Evolutionary conservation across 2,797 vertebrate genomes (phyloP), one percentile per base, ranked within the genome.

Genomic region (Ctenopoma multispine): DNA sequence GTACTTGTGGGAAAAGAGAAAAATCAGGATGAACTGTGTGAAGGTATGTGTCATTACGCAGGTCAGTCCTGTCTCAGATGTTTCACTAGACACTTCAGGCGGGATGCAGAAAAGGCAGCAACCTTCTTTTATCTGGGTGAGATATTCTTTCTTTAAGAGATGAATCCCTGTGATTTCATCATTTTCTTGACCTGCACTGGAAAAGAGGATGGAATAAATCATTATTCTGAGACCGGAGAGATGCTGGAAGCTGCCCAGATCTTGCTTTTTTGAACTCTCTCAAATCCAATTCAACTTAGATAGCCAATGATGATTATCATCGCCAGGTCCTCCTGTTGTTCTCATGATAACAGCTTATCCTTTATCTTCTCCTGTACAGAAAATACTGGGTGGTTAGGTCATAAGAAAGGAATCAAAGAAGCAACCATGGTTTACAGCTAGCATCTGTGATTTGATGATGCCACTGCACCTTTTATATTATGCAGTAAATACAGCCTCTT

Each of bases 301-400:
- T 78, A 55, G 69, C 15, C 48, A 63, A 64, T 77, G 75, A 31
- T 72, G 71, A 78, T 88, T 60, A 69, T 67, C 21, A 63, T 71
- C 60, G 27, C 23, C 43, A 23, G 27, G 47, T 47, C 63, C 47
- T 72, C 67, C 71, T 63, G 74, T 77, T 80, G 50, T 69, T 82
- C 63, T 79, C 34, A 47, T 67, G 79, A 85, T 81, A 75, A 81
- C 63, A 41, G 62, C 68, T 64, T 29, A 46, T 73, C 63, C 40
- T 59, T 78, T 80, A 75, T 76, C 61, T 63, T 64, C 31, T 70
- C 49, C 53, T 49, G 18, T 20, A 62, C 47, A 59, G n/a, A 41
- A 38, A 27, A 77, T 27, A 18, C 18, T 8, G 31, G 36, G 73
- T 47, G 41, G 48, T 58, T 49, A 23, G 23, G 14, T 72, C 36